Evolutionary conservation across 2,888 invertebrate species (phyloP).

Genomic region (Rhamnusium bicolor): DNA sequence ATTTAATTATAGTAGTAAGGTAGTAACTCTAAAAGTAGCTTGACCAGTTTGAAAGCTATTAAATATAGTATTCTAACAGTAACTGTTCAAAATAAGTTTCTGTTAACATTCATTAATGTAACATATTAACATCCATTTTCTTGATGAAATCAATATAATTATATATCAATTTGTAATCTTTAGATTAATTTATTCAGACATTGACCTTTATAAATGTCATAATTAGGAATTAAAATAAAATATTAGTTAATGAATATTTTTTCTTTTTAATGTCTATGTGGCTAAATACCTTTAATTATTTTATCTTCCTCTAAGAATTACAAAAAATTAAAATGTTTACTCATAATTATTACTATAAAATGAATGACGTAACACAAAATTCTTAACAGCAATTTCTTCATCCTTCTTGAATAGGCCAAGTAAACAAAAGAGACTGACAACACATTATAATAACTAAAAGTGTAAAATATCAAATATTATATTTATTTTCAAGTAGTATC

Average conservation of each 20-base stretch:
- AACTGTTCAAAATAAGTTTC: not conserved
- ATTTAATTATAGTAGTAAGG: too few relatives aligned
- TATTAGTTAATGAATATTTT: too few relatives aligned
- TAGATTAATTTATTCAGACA: conserved; percentile 16
- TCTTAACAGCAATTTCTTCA: not conserved
- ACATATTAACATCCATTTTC: conserved; percentile 8
- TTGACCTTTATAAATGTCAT: conserved; percentile 19
- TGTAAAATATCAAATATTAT: too few relatives aligned
- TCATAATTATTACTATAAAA: not conserved
- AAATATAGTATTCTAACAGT: not conserved
- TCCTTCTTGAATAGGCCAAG: not conserved
- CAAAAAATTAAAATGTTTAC: not conserved
- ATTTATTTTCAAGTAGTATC: too few relatives aligned
- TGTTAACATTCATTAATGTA: not conserved
- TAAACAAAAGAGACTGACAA: not conserved
- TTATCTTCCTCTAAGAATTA: not conserved
- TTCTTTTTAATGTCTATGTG: too few relatives aligned
- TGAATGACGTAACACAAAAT: not conserved
- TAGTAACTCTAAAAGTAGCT: not conserved
- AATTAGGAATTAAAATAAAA: not conserved
- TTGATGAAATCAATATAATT: not conserved
- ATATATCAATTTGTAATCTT: not conserved
- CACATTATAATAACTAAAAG: too few relatives aligned
- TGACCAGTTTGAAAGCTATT: not conserved
- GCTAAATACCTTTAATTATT: not conserved